Conservation (phyloP, 2,797 vertebrate genomes). For the Dermochelys coriacea region DNA sequence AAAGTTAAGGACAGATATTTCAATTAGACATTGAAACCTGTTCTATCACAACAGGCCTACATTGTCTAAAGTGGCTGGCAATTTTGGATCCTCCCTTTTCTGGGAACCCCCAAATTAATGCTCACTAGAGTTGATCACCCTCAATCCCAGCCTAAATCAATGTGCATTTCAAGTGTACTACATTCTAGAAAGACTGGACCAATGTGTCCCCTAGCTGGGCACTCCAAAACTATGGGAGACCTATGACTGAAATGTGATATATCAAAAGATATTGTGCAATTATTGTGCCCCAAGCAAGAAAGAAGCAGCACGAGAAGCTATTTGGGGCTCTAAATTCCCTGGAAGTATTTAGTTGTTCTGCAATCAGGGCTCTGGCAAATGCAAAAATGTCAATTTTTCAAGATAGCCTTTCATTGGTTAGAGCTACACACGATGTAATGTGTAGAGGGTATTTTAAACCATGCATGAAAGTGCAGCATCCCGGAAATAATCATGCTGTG, state of each 20-base stretch:
- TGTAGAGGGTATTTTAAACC: background rate
- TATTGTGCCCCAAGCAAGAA: background rate
- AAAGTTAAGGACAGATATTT: background rate
- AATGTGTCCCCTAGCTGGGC: background rate
- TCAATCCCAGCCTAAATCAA: background rate
- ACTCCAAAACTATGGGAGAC: background rate
- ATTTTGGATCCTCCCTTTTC: background rate
- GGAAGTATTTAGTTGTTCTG: background rate
- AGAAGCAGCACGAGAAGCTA: background rate
- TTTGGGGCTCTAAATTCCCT: background rate
- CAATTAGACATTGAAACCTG: background rate
- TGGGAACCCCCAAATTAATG: background rate
- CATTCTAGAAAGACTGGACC: background rate
- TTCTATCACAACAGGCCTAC: background rate
- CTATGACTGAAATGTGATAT: background rate
- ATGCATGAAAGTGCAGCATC: background rate
- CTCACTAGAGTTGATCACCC: background rate
- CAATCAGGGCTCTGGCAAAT: background rate
- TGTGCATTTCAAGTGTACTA: background rate
- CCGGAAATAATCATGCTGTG: background rate
- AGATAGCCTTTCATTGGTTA: background rate
- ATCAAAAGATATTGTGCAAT: background rate
- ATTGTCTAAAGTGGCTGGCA: background rate
- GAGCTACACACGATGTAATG: background rate
- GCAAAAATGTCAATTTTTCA: conserved; percentile 1